Conservation (phyloP, 2,888 invertebrate genomes). For the Myopa testacea region DNA sequence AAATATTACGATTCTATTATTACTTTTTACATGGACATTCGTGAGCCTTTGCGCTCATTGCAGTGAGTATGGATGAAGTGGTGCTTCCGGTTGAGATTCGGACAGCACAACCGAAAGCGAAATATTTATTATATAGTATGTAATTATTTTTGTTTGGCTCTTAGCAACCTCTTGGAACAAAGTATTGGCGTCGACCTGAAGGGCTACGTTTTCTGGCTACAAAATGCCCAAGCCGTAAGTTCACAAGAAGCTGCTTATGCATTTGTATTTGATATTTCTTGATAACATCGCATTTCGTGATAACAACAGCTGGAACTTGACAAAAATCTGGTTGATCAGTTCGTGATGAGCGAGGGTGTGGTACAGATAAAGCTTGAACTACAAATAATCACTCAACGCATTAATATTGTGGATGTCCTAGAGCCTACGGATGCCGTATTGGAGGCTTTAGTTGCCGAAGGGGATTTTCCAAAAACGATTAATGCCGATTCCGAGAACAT, state of each 20-base stretch:
- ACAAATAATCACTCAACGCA: conserved; percentile 77
- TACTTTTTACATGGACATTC: conserved; percentile 84
- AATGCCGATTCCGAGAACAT: conserved; percentile 34
- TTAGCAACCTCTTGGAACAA: conserved; percentile 78
- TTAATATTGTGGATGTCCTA: conserved; percentile 93
- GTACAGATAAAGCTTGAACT: conserved; percentile 94
- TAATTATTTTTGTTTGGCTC: conserved; percentile 30
- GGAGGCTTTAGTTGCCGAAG: conserved; percentile 60
- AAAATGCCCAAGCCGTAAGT: conserved; percentile 85
- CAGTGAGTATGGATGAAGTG: conserved; percentile 53
- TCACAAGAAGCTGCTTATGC: no score
- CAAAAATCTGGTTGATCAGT: conserved; percentile 93
- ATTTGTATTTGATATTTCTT: not conserved
- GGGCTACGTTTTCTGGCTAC: conserved; percentile 87
- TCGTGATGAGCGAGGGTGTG: conserved; percentile 90
- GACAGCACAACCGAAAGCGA: no score
- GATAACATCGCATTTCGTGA: conserved; percentile 1
- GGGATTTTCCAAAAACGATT: conserved; percentile 45
- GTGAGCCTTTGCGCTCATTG: conserved; percentile 75
- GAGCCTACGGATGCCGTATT: conserved; percentile 90
- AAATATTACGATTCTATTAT: conserved; percentile 73
- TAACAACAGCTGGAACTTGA: conserved; percentile 85
- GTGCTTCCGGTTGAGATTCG: not conserved
- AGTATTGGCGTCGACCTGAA: conserved; percentile 78
- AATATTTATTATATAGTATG: not conserved